Evolutionary conservation across 2,888 invertebrate genomes (phyloP), one percentile per base, ranked within the genome.

Genomic region (Tyria jacobaeae): DNA sequence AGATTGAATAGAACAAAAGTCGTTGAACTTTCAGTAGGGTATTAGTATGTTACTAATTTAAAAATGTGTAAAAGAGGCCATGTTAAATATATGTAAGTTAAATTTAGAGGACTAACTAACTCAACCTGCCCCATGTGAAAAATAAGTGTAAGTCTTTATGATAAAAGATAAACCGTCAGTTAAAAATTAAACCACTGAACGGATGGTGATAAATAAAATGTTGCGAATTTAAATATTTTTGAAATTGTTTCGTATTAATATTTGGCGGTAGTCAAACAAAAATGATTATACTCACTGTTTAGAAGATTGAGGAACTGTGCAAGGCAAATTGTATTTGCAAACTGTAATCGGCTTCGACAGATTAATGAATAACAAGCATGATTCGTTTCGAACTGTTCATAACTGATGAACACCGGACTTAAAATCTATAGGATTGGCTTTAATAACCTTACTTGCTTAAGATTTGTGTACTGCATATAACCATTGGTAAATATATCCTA

Each of bases 1-100:
- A 63, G 62, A 68, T 58, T 57, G 64, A 25, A 57, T 68, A 57
- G n/a, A n/a, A n/a, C n/a, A 64, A 24, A 62, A 57, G 53, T 66
- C 64, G 62, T 64, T 66, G 55, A 74, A 66, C 54, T 60, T 66
- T 63, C 63, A 67, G 69, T 80, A 80, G 73, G 68, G 68, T 60
- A 59, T 70, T 72, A 75, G 58, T 71, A 71, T 71, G 76, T 79
- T 79, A 75, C 70, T 68, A 68, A 72, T 78, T 74, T 79, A 72
- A 75, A 76, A 68, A 65, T 66, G 73, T 57, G 70, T 73, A 67
- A 76, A 68, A 57, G 68, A 58, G 56, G 58, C 47, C 69, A 62
- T 64, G 48, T 70, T 55, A 48, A 57, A 48, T 44, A 59, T 64
- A 59, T 39, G 54, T 62, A 53, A 53, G n/a, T n/a, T n/a, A 64